Evolutionary conservation across 2,113 vertebrate species (phyloP), one percentile per base, ranked within the genome.

Genomic region (Anhinga anhinga): DNA sequence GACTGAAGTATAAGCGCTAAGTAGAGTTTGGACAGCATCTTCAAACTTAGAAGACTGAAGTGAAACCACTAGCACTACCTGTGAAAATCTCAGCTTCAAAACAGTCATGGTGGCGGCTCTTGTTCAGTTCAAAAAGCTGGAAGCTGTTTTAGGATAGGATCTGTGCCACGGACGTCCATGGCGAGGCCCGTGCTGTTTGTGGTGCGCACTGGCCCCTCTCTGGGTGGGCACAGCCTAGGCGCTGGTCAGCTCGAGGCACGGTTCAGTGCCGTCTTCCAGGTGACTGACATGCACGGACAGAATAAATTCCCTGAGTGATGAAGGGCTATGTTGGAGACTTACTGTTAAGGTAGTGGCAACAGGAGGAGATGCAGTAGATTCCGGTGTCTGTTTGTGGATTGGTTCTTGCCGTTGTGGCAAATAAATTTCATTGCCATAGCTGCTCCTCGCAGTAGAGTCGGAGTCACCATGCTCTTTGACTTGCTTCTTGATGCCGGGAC

Each of bases 151-250:
- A 67, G 72, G 30, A 5, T 38, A 9, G 76, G 53, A 6, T 8
- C 9, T 22, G 65, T 80, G 65, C 67, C n/a, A 3, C 1, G 49
- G 71, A 15, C 23, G n/a, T 2, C 0, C 0, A 0, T 10, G 58
- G 62, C 0, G 11, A 15, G 52, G 45, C 44, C 62, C 6, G 25
- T 9, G 8, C 1, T 44, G 45, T 13, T 62, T 9, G 7, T 55
- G 62, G 29, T n/a, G 50, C 38, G n/a, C 20, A 9, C 3, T 26
- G 59, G 44, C 19, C 17, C 20, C 44, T 40, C 1, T 12, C 21
- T 4, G 14, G 67, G 26, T 47, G 50, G 49, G 61, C 49, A 13
- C 15, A 38, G 3, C 40, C n/a, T 12, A 3, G 40, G 12, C 15
- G 1, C 21, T 10, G 66, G 4, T 23, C 5, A 38, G 47, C 36